Percentiles rank a stretch among this genome's conserved stretches.
phyloP scores from a whole-genome alignment of 2,888 invertebrate species.

The Caenorhabditis sp. region DNA sequence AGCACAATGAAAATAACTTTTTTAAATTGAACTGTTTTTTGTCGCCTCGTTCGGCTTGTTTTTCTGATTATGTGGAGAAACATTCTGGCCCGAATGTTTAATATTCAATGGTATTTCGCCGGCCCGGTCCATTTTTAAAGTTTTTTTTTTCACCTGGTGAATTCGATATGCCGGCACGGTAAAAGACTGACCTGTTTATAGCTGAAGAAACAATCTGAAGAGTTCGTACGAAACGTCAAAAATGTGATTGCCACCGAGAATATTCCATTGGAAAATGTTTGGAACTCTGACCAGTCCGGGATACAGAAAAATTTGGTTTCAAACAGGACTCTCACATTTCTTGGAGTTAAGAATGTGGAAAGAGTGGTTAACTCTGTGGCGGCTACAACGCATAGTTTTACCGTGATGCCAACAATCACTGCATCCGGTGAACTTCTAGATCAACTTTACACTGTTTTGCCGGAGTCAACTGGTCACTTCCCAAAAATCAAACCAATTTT shows the following conservation, averaged over 20 bases:
- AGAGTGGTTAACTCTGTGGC: slow-evolving; percentile 5
- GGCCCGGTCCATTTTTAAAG: too few relatives aligned
- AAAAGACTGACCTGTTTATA: neutral
- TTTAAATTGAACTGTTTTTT: too few relatives aligned
- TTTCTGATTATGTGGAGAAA: too few relatives aligned
- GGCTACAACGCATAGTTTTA: slow-evolving; percentile 17
- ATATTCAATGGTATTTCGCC: too few relatives aligned
- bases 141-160: too few relatives aligned
- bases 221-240: neutral
- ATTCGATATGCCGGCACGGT: neutral
- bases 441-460: slow-evolving; percentile 18
- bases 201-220: neutral
- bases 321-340: slow-evolving; percentile 13
- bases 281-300: slow-evolving; percentile 30
- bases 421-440: slow-evolving; percentile 16
- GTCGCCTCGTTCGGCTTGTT: too few relatives aligned
- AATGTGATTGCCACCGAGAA: neutral
- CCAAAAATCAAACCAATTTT: slow-evolving; percentile 5
- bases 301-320: slow-evolving; percentile 17
- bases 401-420: slow-evolving; percentile 26
- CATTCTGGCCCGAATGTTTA: too few relatives aligned
- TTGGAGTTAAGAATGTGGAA: slow-evolving; percentile 11
- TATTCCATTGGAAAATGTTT: neutral
- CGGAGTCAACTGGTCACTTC: slow-evolving; percentile 21
- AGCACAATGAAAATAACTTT: too few relatives aligned